Evolutionary conservation across 2,113 vertebrate genomes (phyloP), one percentile per base, ranked within the genome.

Genomic region (Prinia subflava): DNA sequence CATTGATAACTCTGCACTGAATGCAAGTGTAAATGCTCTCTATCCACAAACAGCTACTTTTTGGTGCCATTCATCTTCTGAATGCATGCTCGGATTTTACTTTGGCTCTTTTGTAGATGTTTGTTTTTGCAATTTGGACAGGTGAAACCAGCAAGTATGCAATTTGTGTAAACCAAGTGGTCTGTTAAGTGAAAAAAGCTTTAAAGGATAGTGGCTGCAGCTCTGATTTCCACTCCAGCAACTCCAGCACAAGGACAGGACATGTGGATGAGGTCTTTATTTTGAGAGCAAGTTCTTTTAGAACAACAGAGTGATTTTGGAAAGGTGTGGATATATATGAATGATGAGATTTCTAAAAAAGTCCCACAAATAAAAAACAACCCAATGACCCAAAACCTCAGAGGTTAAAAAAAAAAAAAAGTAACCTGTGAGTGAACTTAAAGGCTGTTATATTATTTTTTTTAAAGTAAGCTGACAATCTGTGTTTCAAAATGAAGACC

Each of bases 41-140:
- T 37, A 22, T 92, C 87, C 83, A 88, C 94, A 92, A 90, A 92
- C 24, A 83, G 42, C 79, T 95, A 84, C 53, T 67, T 92, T 95
- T 97, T 81, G 55, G 49, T 94, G 70, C 41, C 64, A 73, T 92
- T 97, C 93, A 92, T 96, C 95, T 96, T 69, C 81, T 74, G 91
- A 90, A 87, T 79, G 78, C 3, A 9, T 85, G 73, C 79, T 95
- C 2, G 49, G 52, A 74, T 96, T 96, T 73, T 73, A 68, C 83
- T 94, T 92, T 67, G 69, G 90, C 94, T 96, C 81, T 91, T 96
- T 81, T 95, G 80, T 42, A 89, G 91, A 89, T 94, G 87, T 88
- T 97, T 96, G 91, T 60, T 96, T 97, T 96, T 96, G 73, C 67
- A 96, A 77, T 97, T 96, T 95, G 87, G 94, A 97, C 94, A 97